Evolutionary conservation across 2,888 invertebrate genomes (phyloP).

Genomic region (Papilio gigon): DNA sequence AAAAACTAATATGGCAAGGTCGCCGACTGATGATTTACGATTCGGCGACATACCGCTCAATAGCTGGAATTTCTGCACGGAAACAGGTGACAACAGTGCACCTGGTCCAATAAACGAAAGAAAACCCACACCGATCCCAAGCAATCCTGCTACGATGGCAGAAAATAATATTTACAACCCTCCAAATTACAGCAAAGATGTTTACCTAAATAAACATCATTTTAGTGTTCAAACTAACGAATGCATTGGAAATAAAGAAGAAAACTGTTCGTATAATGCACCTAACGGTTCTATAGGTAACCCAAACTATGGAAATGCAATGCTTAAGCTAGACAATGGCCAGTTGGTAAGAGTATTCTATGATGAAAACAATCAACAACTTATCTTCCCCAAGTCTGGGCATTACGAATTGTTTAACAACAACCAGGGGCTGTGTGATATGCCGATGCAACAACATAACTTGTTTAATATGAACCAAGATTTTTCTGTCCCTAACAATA

Average conservation of each 20-base stretch:
- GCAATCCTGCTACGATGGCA: slow-evolving; percentile 59
- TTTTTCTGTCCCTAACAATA: slow-evolving; percentile 60
- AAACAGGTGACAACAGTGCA: slow-evolving; percentile 68
- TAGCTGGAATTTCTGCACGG: slow-evolving; percentile 77
- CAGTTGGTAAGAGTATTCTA: slow-evolving; percentile 74
- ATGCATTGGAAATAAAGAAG: slow-evolving; percentile 61
- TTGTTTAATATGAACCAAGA: slow-evolving; percentile 74
- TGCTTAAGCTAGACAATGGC: slow-evolving; percentile 76
- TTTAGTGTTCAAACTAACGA: slow-evolving; percentile 67
- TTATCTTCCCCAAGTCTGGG: slow-evolving; percentile 74
- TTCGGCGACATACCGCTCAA: slow-evolving; percentile 73
- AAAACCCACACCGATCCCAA: slow-evolving; percentile 60
- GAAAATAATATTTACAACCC: slow-evolving; percentile 70
- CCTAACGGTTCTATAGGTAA: slow-evolving; percentile 62
- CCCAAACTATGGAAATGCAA: slow-evolving; percentile 74
- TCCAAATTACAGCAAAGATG: slow-evolving; percentile 66
- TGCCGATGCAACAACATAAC: slow-evolving; percentile 63
- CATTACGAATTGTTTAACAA: slow-evolving; percentile 77
- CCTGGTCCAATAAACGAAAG: slow-evolving; percentile 67
- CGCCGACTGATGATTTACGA: slow-evolving; percentile 77
- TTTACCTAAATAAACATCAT: slow-evolving; percentile 70
- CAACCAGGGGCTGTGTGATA: slow-evolving; percentile 67
- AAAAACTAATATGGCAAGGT: slow-evolving; percentile 79
- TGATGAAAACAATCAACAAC: slow-evolving; percentile 76
- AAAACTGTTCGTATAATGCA: slow-evolving; percentile 62